Conservation (phyloP, 2,888 invertebrate species). For the Sepioteuthis lessoniana region DNA sequence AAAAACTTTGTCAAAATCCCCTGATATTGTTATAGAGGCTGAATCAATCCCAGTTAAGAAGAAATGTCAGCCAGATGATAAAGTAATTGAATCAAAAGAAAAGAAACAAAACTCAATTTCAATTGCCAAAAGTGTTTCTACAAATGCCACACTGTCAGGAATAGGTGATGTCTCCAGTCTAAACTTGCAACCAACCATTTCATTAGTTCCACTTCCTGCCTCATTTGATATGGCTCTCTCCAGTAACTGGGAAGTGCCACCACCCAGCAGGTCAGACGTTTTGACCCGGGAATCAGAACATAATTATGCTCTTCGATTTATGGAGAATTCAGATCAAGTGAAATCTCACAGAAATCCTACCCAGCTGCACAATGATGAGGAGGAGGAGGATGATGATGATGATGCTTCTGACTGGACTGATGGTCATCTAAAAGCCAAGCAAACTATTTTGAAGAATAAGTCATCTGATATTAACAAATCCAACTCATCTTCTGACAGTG, state of each 20-base stretch:
- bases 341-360: not conserved
- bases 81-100: not conserved
- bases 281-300: constrained; percentile 40
- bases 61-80: not conserved
- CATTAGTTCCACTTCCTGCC: constrained; percentile 40
- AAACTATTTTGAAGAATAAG: too few species aligned
- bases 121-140: constrained; percentile 4
- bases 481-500: not conserved
- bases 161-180: not conserved
- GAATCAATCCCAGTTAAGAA: not conserved
- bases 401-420: too few species aligned
- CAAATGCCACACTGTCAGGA: not conserved
- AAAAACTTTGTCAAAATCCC: not conserved
- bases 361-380: not conserved
- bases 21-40: not conserved
- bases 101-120: not conserved
- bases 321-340: constrained; percentile 40
- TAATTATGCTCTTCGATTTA: constrained; percentile 39
- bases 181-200: constrained; percentile 4
- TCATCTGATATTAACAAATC: too few species aligned
- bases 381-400: too few species aligned
- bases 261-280: not conserved
- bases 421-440: too few species aligned
- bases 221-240: not conserved
- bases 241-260: not conserved